A percentile compares a stretch with the other conserved stretches of the same genome.
These are phyloP conservation scores for Xiphorhynchus elegans DNA, from an alignment of 2,113 vertebrate genomes.

Conservation along the genomic window DNA sequence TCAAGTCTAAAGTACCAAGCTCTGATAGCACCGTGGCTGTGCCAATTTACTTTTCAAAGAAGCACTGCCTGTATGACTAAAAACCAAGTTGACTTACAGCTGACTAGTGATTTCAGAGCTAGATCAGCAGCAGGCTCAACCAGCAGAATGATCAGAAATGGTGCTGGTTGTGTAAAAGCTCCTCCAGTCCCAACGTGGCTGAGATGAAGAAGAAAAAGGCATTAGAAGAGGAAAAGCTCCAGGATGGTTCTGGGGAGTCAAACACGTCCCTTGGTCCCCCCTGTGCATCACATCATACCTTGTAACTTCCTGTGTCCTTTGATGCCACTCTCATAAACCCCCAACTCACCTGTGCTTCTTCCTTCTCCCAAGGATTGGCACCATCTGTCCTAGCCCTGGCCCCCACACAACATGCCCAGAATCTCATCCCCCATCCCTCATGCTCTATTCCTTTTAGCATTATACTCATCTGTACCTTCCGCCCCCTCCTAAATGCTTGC, in stretches of 20 bases:
- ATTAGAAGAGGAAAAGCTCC: not conserved
- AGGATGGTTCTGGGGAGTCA: not conserved
- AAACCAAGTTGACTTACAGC: not conserved
- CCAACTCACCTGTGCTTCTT: constrained; percentile 42
- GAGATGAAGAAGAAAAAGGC: not conserved
- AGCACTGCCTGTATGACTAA: not conserved
- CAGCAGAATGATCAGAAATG: not conserved
- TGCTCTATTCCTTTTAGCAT: constrained; percentile 65
- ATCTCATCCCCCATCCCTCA: constrained; percentile 54
- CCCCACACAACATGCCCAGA: constrained; percentile 43
- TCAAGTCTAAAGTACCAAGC: not conserved
- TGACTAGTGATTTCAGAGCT: constrained; percentile 31
- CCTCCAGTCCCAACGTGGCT: not conserved
- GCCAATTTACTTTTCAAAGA: not conserved
- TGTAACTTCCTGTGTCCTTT: not conserved
- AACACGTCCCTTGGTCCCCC: not conserved
- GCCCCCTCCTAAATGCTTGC: constrained; percentile 61
- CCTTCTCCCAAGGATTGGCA: not conserved
- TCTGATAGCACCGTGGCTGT: not conserved
- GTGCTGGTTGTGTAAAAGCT: not conserved
- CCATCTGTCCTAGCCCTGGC: constrained; percentile 59
- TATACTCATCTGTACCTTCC: constrained; percentile 69
- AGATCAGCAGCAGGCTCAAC: constrained; percentile 1
- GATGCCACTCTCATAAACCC: not conserved
- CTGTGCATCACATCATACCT: not conserved